Evolutionary conservation across 2,888 invertebrate genomes (phyloP), one percentile per base, ranked within the genome.

Genomic region (Rambutsinella grinnellia): DNA sequence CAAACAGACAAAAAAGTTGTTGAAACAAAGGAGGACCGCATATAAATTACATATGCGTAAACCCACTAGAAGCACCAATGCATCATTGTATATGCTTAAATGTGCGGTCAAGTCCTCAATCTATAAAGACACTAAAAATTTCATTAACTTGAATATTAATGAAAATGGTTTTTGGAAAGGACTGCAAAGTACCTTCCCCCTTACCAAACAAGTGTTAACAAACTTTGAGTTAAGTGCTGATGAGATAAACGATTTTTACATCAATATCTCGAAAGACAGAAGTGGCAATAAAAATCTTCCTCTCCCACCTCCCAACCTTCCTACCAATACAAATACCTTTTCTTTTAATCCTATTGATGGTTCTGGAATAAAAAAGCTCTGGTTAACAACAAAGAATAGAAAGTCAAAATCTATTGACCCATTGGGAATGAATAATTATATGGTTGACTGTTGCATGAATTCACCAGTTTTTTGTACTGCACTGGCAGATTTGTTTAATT

Each of bases 401-500:
- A 26, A 10, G 17, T 6, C 8, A 6, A 26, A 2, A 8, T 26
- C 26, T 6, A 10, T 5, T 3, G 56, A 56, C 15, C 56, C 56
- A 15, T 15, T 56, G 5, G 56, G 56, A 3, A 26, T 56, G 2
- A n/a, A n/a, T 26, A 56, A 56, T 26, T n/a, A n/a, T n/a, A 15
- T 56, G 8, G n/a, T 56, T 3, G 8, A 26, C 8, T 6, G n/a
- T n/a, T 24, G 26, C 1, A 3, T 26, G 15, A 6, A 26, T 2
- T 26, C 26, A 3, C 24, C 13, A 5, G 26, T 3, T 3, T 56
- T 56, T 56, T 5, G 2, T 6, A 2, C 2, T 15, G 2, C n/a
- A 5, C n/a, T 74, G 2, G 8, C n/a, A 13, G 36, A 49, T 19
- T 6, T 66, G 3, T 53, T 60, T 21, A 74, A 66, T 54, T 1